A percentile compares a stretch with the other conserved stretches of the same genome.
These are phyloP conservation scores for Psittacula echo DNA, from an alignment of 2,797 vertebrate genomes.

Conservation along the genomic window DNA sequence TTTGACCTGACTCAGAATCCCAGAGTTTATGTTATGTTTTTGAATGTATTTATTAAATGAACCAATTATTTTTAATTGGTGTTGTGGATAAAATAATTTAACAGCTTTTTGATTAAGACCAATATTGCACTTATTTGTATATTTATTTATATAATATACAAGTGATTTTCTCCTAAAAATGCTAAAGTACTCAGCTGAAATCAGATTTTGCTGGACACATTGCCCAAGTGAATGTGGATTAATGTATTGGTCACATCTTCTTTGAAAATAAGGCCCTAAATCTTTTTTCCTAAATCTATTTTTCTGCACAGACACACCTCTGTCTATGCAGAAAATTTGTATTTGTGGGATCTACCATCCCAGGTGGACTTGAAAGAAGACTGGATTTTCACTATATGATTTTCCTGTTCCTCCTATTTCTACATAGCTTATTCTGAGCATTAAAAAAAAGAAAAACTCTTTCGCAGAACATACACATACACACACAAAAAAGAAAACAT, in stretches of 20 bases:
- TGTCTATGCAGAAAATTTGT: not conserved
- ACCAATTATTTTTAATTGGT: not conserved
- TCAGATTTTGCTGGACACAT: not conserved
- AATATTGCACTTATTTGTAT: not conserved
- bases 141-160: not conserved
- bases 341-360: not conserved
- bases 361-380: not conserved
- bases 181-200: not conserved
- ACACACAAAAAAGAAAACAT: not conserved
- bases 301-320: not conserved
- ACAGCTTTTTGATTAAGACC: not conserved
- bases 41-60: not conserved
- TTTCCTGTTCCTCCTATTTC: not conserved
- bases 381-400: rapidly evolving
- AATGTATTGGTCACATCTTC: not conserved
- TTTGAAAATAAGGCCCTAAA: not conserved
- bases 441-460: not conserved
- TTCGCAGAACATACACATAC: not conserved
- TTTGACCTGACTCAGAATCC: not conserved
- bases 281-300: not conserved
- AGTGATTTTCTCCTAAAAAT: not conserved
- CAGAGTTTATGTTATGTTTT: not conserved
- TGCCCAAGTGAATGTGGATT: not conserved
- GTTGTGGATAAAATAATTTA: not conserved
- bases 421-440: not conserved